Percentiles rank a stretch among this genome's conserved stretches.
Evolutionary conservation across 2,113 vertebrate genomes (phyloP).

Genomic region (Elephas maximus): DNA sequence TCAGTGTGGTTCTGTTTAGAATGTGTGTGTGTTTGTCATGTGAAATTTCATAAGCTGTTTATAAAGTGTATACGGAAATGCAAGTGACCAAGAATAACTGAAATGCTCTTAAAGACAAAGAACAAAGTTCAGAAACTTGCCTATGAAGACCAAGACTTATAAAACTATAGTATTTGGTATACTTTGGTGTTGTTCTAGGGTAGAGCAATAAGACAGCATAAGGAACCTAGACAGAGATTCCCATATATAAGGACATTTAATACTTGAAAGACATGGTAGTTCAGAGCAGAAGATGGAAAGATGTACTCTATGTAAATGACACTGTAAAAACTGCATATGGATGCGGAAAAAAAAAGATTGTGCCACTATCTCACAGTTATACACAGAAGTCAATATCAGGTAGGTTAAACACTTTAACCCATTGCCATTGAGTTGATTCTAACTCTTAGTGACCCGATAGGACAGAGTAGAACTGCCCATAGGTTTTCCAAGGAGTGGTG

Average conservation of each 20-base stretch:
- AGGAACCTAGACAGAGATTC: not conserved
- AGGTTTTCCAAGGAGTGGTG: no score
- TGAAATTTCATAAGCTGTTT: constrained; percentile 57
- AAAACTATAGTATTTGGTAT: not conserved
- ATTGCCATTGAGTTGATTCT: no score
- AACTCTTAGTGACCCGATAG: no score
- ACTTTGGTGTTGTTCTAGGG: not conserved
- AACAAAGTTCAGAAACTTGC: constrained; percentile 32
- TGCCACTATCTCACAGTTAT: not conserved
- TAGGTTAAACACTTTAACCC: not conserved
- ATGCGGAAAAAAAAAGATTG: not conserved
- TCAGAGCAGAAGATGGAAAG: not conserved
- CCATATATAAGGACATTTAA: not conserved
- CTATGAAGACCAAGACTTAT: not conserved
- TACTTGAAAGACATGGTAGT: not conserved
- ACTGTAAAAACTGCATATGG: not conserved
- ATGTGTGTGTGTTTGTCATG: constrained; percentile 42
- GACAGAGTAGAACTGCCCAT: no score
- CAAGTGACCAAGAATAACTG: not conserved
- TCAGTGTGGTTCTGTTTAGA: not conserved
- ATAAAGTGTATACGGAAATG: not conserved
- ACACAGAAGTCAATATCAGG: not conserved
- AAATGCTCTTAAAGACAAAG: constrained; percentile 43
- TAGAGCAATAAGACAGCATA: not conserved
- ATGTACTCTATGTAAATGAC: not conserved